Conservation (phyloP, 1,140 invertebrate genomes). For the Portunus trituberculatus region DNA sequence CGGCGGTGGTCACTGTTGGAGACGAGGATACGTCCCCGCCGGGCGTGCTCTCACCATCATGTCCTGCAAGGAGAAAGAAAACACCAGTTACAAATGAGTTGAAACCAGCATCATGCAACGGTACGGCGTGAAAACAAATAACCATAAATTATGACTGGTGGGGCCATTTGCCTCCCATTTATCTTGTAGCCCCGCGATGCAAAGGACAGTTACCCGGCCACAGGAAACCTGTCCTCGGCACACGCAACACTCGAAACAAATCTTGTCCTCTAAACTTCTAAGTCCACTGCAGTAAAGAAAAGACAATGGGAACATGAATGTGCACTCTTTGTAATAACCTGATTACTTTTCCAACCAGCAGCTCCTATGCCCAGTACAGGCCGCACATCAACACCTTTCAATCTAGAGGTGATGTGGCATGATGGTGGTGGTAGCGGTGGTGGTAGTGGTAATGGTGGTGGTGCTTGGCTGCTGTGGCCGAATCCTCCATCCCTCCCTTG, state of each 20-base stretch:
- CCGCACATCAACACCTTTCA: no score
- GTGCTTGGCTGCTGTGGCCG: no score
- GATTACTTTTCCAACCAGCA: no score
- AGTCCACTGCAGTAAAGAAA: no score
- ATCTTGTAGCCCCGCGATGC: not conserved
- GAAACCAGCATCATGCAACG: not conserved
- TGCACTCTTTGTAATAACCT: no score
- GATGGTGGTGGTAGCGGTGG: no score
- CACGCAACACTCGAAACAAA: not conserved
- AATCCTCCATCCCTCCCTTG: no score
- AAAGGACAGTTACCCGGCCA: not conserved
- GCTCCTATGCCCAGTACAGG: no score
- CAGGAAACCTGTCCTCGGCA: not conserved
- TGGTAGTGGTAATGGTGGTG: not conserved
- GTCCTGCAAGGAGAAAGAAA: conserved; percentile 38
- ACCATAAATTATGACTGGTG: not conserved
- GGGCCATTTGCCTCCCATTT: not conserved
- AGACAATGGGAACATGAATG: no score
- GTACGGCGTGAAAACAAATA: not conserved
- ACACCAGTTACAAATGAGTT: not conserved
- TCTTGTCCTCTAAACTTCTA: no score
- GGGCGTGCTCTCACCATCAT: conserved; percentile 37
- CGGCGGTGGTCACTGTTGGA: conserved; percentile 36
- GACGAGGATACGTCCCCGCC: conserved; percentile 32
- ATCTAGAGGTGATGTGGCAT: no score